Percentiles rank a stretch among this genome's conserved stretches.
Conservation (phyloP, 1,140 invertebrate genomes). For the Antheraea mylitta region DNA sequence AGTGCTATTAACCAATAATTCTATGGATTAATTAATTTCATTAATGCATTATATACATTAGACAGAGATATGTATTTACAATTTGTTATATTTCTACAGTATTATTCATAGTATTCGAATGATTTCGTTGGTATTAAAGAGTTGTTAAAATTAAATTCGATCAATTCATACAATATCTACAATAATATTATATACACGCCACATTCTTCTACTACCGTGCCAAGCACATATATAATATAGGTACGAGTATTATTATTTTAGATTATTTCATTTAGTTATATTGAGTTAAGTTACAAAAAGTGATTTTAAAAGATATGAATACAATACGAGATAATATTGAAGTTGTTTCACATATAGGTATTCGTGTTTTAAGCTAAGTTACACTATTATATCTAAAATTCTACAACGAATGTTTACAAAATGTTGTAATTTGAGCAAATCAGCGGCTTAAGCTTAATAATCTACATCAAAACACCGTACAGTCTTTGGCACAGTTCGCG, state of each 20-base stretch:
- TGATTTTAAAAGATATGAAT: conserved; percentile 16
- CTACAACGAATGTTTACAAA: conserved; percentile 12
- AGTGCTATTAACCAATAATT: neutral
- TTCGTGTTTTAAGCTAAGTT: neutral
- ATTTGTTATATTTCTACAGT: conserved; percentile 26
- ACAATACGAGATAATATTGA: conserved; percentile 10
- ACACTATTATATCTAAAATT: conserved; percentile 9
- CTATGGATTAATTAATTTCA: conserved; percentile 13
- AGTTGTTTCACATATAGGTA: neutral
- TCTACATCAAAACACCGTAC: conserved; percentile 17
- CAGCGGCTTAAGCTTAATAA: conserved; percentile 43
- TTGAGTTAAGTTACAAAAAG: conserved; percentile 14
- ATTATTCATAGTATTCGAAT: conserved; percentile 24
- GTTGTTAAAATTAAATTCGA: conserved; percentile 45
- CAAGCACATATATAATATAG: conserved; percentile 46
- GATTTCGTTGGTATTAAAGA: conserved; percentile 31
- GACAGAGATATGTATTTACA: conserved; percentile 58
- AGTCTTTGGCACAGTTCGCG: conserved; percentile 51
- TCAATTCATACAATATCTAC: conserved; percentile 25
- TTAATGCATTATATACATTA: conserved; percentile 49
- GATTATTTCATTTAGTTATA: conserved; percentile 9
- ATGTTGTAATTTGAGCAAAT: conserved; percentile 56
- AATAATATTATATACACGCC: conserved; percentile 33
- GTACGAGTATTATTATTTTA: conserved; percentile 33
- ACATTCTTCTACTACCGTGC: conserved; percentile 43